These are phyloP conservation scores for Coluber constrictor DNA, from an alignment of 2,797 vertebrate species.

Conservation along the genomic window DNA sequence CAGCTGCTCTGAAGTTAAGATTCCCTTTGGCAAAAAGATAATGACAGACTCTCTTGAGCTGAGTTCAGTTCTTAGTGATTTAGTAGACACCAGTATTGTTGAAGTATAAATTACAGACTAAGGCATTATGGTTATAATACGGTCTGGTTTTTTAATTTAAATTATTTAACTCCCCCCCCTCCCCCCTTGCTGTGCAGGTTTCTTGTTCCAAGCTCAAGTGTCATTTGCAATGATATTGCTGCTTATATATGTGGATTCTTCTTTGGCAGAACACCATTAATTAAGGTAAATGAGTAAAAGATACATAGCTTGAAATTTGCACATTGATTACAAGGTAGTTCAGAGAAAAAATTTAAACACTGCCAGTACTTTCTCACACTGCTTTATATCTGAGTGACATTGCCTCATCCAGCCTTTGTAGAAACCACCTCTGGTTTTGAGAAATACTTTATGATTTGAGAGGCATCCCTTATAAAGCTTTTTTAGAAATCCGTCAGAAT, in stretches of 20 bases:
- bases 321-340: not conserved
- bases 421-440: not conserved
- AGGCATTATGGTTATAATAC: not conserved
- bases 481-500: not conserved
- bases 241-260: slow-evolving; percentile 98
- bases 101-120: not conserved
- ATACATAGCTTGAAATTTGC: not conserved
- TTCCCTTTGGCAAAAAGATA: not conserved
- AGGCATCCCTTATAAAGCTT: not conserved
- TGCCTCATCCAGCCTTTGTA: not conserved
- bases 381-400: not conserved
- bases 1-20: not conserved
- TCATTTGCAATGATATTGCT: slow-evolving; percentile 97
- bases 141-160: not conserved
- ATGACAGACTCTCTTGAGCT: not conserved
- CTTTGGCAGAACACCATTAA: slow-evolving; percentile 95
- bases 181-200: slow-evolving; percentile 78
- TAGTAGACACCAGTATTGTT: not conserved
- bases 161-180: slow-evolving; percentile 30
- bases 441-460: not conserved
- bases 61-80: not conserved
- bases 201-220: slow-evolving; percentile 93
- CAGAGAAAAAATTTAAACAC: not conserved
- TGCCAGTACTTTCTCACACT: not conserved
- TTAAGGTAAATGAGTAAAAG: slow-evolving; percentile 79